Percentiles rank a stretch among this genome's conserved stretches.
phyloP scores from a whole-genome alignment of 2,113 vertebrate species.

The Psilopogon haemacephalus region DNA sequence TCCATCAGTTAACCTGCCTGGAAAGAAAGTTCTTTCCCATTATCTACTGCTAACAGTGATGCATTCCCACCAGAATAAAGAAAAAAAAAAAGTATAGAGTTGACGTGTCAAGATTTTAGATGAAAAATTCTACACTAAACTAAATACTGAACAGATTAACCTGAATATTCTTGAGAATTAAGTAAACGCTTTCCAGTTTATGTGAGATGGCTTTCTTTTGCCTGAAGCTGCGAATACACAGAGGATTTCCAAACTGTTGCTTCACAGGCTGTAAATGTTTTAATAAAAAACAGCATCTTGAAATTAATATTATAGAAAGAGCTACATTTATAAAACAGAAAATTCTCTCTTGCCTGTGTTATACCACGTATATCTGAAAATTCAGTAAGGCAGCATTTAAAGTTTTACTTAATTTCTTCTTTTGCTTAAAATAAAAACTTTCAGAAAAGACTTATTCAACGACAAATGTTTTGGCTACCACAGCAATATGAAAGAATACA shows the following conservation, averaged over 20 bases:
- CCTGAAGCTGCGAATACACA: background rate
- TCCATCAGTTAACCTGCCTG: background rate
- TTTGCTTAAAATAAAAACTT: background rate
- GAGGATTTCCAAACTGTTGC: conserved; percentile 33
- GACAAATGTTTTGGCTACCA: background rate
- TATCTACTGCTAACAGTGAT: background rate
- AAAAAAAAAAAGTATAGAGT: background rate
- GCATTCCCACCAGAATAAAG: background rate
- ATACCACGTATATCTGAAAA: background rate
- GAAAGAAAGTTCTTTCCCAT: background rate
- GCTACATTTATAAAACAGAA: conserved; percentile 35
- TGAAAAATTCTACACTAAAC: background rate
- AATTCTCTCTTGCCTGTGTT: background rate
- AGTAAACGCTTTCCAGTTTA: conserved; percentile 67
- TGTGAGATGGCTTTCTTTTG: conserved; percentile 47
- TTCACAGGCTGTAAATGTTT: background rate
- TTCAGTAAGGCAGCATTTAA: background rate
- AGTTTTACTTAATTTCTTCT: background rate
- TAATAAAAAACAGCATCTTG: conserved; percentile 30
- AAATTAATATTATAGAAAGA: conserved; percentile 11
- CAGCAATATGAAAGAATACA: background rate
- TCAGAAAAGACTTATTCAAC: background rate
- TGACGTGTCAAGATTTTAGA: background rate
- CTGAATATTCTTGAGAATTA: background rate
- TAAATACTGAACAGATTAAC: conserved; percentile 24